These are phyloP conservation scores for Geothlypis trichas DNA, from an alignment of 2,113 vertebrate species.

Conservation along the genomic window DNA sequence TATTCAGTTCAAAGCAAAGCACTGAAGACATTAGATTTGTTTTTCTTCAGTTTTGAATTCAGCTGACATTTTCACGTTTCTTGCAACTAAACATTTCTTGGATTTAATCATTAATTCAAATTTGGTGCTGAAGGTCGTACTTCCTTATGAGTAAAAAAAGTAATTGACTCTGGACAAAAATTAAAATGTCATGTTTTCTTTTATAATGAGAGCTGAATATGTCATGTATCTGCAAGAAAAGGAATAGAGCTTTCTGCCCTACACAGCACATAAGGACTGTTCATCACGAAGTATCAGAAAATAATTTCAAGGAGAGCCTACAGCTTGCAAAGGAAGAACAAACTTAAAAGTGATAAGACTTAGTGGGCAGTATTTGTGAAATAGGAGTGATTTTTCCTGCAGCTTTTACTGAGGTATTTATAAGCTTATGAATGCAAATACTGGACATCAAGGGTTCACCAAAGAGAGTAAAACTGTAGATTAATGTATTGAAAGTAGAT, in stretches of 20 bases:
- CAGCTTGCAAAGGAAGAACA: neutral
- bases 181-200: neutral
- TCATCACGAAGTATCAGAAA: neutral
- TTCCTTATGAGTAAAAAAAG: neutral
- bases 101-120: neutral
- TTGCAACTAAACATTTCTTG: neutral
- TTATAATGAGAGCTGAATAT: neutral
- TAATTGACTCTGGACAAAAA: neutral
- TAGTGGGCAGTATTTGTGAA: neutral
- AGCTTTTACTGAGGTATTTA: neutral
- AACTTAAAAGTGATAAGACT: neutral
- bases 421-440: neutral
- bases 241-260: neutral
- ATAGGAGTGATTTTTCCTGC: neutral
- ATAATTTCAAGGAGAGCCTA: neutral
- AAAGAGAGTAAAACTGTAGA: neutral
- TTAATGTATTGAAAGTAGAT: neutral
- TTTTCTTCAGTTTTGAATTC: conserved; percentile 9
- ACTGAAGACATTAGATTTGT: neutral
- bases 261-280: neutral
- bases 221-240: neutral
- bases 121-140: neutral
- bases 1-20: neutral
- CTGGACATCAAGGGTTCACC: neutral
- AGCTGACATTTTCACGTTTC: neutral